A percentile compares a stretch with the other conserved stretches of the same genome.
Conservation (phyloP, 2,113 vertebrate genomes). For the Halcyon senegalensis region DNA sequence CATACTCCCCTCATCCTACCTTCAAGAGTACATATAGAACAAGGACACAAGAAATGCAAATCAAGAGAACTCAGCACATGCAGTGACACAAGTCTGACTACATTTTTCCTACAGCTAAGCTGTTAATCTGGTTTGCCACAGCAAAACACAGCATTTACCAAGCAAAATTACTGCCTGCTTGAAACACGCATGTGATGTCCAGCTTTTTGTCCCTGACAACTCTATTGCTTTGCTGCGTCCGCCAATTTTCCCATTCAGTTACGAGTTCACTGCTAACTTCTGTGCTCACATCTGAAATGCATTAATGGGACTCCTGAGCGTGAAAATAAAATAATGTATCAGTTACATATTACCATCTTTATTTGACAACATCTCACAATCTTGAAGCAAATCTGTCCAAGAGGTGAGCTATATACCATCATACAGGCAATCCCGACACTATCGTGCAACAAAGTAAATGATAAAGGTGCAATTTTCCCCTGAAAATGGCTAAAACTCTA, state of each 20-base stretch:
- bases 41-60: not conserved
- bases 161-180: not conserved
- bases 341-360: not conserved
- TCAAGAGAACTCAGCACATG: not conserved
- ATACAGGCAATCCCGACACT: not conserved
- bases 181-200: not conserved
- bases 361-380: not conserved
- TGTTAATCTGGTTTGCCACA: conserved; percentile 4
- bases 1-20: not conserved
- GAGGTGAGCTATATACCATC: not conserved
- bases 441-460: not conserved
- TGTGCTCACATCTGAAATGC: not conserved
- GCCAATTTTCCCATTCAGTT: not conserved
- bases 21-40: not conserved
- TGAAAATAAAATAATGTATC: not conserved
- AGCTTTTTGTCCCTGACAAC: conserved; percentile 2
- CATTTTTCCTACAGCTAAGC: not conserved
- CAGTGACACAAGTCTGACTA: not conserved
- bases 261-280: not conserved
- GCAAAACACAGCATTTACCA: not conserved
- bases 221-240: not conserved
- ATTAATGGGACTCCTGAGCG: not conserved
- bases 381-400: not conserved
- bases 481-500: not conserved
- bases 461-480: not conserved